phyloP scores from a whole-genome alignment of 1,140 invertebrate genomes.

The Euglossa dilemma region DNA sequence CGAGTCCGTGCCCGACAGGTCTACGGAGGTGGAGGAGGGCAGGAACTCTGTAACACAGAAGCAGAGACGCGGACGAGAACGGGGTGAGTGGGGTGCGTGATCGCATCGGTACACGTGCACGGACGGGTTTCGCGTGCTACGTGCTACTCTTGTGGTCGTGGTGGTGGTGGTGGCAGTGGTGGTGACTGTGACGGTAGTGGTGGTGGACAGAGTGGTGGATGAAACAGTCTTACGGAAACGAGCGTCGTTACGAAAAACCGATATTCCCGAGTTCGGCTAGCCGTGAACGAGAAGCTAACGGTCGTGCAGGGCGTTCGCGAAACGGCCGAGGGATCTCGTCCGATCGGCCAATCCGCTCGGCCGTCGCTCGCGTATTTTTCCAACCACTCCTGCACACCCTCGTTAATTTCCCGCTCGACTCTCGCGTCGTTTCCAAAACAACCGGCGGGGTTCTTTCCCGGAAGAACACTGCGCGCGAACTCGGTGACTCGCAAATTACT shows the following conservation, averaged over 20 bases:
- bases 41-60: slow-evolving; percentile 85
- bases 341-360: no score
- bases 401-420: no score
- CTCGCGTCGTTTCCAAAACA: no score
- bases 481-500: slow-evolving; percentile 24
- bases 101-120: slow-evolving; percentile 64
- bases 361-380: no score
- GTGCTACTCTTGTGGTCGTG: slow-evolving; percentile 53
- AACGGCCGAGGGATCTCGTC: no score
- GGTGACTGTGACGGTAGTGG: neutral
- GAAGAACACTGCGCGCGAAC: neutral
- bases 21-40: slow-evolving; percentile 81
- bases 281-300: neutral
- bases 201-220: neutral
- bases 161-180: slow-evolving; percentile 8
- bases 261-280: neutral
- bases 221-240: slow-evolving; percentile 2
- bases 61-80: slow-evolving; percentile 77
- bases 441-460: no score
- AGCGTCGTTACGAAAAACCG: neutral
- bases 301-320: neutral
- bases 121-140: slow-evolving; percentile 51
- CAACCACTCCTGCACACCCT: no score
- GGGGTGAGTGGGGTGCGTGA: slow-evolving; percentile 75
- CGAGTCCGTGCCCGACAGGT: slow-evolving; percentile 83